phyloP scores from a whole-genome alignment of 2,888 invertebrate genomes.

The Molanna angustata region DNA sequence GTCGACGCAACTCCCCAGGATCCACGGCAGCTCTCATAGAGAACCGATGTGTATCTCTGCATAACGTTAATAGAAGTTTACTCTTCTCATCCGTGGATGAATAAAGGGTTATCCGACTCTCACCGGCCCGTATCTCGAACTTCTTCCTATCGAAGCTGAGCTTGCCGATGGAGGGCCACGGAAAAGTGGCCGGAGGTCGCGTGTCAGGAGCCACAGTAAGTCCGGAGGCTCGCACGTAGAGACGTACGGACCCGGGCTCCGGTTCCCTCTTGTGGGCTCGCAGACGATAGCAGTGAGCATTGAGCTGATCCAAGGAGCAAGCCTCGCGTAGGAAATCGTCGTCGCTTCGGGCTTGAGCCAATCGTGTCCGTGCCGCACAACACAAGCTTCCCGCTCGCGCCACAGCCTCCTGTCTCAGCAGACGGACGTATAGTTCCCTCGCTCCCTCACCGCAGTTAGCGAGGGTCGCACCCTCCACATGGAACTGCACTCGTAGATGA shows the following conservation, averaged over 20 bases:
- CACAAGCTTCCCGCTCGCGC: constrained; percentile 68
- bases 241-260: constrained; percentile 76
- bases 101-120: constrained; percentile 84
- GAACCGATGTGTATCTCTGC: constrained; percentile 92
- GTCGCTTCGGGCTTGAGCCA: constrained; percentile 60
- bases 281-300: constrained; percentile 85
- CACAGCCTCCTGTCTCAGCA: constrained; percentile 72
- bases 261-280: constrained; percentile 72
- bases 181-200: constrained; percentile 71
- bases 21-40: constrained; percentile 89
- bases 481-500: constrained; percentile 90
- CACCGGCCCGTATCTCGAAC: constrained; percentile 91
- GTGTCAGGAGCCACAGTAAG: constrained; percentile 81
- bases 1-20: constrained; percentile 74
- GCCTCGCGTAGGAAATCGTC: constrained; percentile 83
- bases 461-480: constrained; percentile 87
- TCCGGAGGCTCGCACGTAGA: constrained; percentile 90
- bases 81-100: constrained; percentile 93
- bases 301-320: constrained; percentile 79
- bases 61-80: constrained; percentile 81
- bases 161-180: constrained; percentile 95
- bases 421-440: constrained; percentile 91
- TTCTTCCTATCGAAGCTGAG: constrained; percentile 96
- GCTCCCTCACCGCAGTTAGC: constrained; percentile 84
- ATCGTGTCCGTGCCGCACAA: constrained; percentile 70